These are phyloP conservation scores for Leucozona laternaria DNA, from an alignment of 2,888 invertebrate genomes.

Conservation along the genomic window DNA sequence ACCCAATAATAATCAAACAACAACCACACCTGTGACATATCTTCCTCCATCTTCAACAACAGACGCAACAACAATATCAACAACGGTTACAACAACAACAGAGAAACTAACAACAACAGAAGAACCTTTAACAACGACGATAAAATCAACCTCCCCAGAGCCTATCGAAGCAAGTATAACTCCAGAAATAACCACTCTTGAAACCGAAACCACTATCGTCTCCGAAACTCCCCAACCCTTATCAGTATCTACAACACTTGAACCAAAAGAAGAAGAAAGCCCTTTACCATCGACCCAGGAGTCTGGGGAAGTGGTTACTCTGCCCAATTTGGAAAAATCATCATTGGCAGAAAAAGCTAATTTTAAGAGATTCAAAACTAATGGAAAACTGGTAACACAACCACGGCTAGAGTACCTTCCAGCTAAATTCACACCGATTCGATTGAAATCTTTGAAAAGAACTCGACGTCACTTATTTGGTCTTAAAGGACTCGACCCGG, in stretches of 20 bases:
- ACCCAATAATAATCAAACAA: constrained; percentile 26
- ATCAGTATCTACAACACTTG: constrained; percentile 76
- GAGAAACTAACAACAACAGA: constrained; percentile 58
- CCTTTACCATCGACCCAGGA: constrained; percentile 60
- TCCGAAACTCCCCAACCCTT: constrained; percentile 55
- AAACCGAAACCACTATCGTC: constrained; percentile 65
- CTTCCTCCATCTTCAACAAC: constrained; percentile 58
- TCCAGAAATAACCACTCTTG: constrained; percentile 79
- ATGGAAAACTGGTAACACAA: constrained; percentile 80
- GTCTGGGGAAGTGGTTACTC: constrained; percentile 48
- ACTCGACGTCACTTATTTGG: constrained; percentile 78
- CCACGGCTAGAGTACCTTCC: constrained; percentile 76
- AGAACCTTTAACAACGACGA: constrained; percentile 47
- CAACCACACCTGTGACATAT: constrained; percentile 56
- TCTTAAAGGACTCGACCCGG: constrained; percentile 79
- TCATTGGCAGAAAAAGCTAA: constrained; percentile 28
- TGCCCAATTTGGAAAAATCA: constrained; percentile 13
- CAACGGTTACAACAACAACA: constrained; percentile 62
- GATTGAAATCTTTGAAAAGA: constrained; percentile 26
- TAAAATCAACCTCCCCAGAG: constrained; percentile 51
- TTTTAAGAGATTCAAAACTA: constrained; percentile 71
- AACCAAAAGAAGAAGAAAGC: constrained; percentile 75
- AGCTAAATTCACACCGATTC: constrained; percentile 77
- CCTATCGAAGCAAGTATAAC: constrained; percentile 27
- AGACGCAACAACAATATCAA: constrained; percentile 23